Percentiles rank a stretch among this genome's conserved stretches.
These are phyloP conservation scores for Bovichtus variegatus DNA, from an alignment of 2,797 vertebrate species.

Conservation along the genomic window DNA sequence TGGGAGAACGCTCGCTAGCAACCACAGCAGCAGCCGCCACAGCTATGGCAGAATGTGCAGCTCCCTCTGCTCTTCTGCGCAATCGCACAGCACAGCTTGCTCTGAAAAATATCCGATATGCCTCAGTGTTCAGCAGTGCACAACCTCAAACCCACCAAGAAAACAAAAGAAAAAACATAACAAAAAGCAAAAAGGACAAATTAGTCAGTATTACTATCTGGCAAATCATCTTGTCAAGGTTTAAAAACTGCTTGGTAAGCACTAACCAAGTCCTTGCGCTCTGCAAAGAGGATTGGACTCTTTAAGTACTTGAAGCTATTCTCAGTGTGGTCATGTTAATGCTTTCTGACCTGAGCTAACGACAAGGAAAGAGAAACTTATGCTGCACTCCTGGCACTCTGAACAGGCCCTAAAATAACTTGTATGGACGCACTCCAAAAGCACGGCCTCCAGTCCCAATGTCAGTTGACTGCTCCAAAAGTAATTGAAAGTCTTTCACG, in stretches of 20 bases:
- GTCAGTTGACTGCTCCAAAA: slow-evolving; percentile 63
- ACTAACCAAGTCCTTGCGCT: slow-evolving; percentile 63
- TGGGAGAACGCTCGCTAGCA: slow-evolving; percentile 70
- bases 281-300: slow-evolving; percentile 77
- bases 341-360: slow-evolving; percentile 71
- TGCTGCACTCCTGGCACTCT: slow-evolving; percentile 51
- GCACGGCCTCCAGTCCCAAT: slow-evolving; percentile 46
- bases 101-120: slow-evolving; percentile 26
- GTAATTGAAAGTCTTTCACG: slow-evolving; percentile 54
- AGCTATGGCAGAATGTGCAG: slow-evolving; percentile 49
- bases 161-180: slow-evolving; percentile 20
- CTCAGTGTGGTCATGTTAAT: slow-evolving; percentile 74
- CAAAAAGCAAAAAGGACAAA: slow-evolving; percentile 5
- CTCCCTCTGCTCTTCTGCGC: slow-evolving; percentile 38
- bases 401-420: slow-evolving; percentile 73
- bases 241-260: slow-evolving; percentile 70
- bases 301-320: slow-evolving; percentile 78
- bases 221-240: slow-evolving; percentile 39
- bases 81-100: slow-evolving; percentile 32
- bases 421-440: slow-evolving; percentile 61
- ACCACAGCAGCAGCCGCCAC: slow-evolving; percentile 57
- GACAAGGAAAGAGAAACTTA: slow-evolving; percentile 69
- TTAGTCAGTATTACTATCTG: slow-evolving; percentile 5
- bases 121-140: slow-evolving; percentile 12
- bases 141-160: slow-evolving; percentile 2